Conservation (phyloP, 92 coral and sea anemone genomes). For the Parazoanthus atlanticus region DNA sequence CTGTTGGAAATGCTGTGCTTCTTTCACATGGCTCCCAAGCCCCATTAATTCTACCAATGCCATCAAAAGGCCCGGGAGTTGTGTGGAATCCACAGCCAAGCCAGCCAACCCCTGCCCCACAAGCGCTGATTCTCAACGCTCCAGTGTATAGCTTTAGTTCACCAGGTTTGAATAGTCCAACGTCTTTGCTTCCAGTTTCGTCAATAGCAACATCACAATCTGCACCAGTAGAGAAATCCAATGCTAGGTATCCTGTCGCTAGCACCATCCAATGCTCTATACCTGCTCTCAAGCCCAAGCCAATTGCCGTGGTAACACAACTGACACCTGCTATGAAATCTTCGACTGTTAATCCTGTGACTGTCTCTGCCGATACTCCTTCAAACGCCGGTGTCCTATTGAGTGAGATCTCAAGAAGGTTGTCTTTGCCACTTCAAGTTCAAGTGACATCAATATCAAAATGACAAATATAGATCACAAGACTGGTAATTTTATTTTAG, state of each 20-base stretch:
- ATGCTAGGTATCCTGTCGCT: neutral
- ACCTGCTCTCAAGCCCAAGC: constrained; percentile 32
- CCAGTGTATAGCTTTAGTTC: constrained; percentile 28
- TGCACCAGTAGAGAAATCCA: neutral
- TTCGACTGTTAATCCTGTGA: constrained; percentile 9
- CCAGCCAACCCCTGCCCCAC: neutral
- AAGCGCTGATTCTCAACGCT: constrained; percentile 29
- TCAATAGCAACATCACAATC: constrained; percentile 1
- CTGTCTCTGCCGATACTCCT: constrained; percentile 59
- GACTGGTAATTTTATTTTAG: constrained; percentile 18
- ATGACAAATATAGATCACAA: neutral
- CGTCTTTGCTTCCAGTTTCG: neutral
- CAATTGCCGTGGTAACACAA: constrained; percentile 28
- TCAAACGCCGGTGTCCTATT: constrained; percentile 36
- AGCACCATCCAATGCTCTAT: neutral
- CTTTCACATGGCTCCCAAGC: constrained; percentile 24
- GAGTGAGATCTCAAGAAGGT: constrained; percentile 55
- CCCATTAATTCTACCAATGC: constrained; percentile 27
- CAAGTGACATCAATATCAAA: constrained; percentile 22
- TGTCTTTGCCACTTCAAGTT: constrained; percentile 58
- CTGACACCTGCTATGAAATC: constrained; percentile 33
- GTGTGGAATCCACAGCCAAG: constrained; percentile 22
- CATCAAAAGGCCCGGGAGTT: neutral
- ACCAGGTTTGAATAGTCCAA: neutral
- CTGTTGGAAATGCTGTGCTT: neutral